Conservation (phyloP, 2,888 invertebrate species). For the Clostera curtula region DNA sequence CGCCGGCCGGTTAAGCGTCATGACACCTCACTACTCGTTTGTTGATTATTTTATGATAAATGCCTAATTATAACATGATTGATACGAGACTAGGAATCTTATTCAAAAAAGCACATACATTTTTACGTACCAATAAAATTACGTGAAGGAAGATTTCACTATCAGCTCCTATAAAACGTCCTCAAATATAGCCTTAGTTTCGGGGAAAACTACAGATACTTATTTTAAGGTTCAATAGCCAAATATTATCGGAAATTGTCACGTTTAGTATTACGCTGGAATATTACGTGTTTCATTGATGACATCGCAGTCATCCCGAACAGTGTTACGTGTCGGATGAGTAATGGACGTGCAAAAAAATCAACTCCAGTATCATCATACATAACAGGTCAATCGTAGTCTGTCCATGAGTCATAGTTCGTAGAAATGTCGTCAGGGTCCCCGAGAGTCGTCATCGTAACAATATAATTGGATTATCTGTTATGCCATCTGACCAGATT, state of each 20-base stretch:
- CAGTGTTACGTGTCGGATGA: constrained; percentile 47
- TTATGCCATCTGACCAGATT: constrained; percentile 36
- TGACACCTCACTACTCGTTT: constrained; percentile 22
- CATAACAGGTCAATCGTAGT: constrained; percentile 42
- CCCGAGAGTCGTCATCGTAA: constrained; percentile 34
- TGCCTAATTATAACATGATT: constrained; percentile 2
- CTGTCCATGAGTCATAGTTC: constrained; percentile 49
- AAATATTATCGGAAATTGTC: background rate
- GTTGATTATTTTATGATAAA: constrained; percentile 14
- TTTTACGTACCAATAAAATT: no score
- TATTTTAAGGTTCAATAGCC: background rate
- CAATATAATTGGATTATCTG: constrained; percentile 15
- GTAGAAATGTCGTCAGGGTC: constrained; percentile 57
- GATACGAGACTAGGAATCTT: no score
- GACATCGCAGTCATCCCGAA: constrained; percentile 37
- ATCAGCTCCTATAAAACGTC: no score
- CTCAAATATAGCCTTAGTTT: no score
- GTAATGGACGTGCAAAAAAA: constrained; percentile 57
- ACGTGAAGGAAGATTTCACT: no score
- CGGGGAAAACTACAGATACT: background rate
- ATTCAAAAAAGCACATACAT: no score
- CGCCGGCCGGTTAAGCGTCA: constrained; percentile 42
- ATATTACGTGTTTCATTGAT: constrained; percentile 53
- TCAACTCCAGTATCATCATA: constrained; percentile 25
- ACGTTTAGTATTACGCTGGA: constrained; percentile 12